phyloP scores from a whole-genome alignment of 2,113 vertebrate genomes.

The Camelus dromedarius region DNA sequence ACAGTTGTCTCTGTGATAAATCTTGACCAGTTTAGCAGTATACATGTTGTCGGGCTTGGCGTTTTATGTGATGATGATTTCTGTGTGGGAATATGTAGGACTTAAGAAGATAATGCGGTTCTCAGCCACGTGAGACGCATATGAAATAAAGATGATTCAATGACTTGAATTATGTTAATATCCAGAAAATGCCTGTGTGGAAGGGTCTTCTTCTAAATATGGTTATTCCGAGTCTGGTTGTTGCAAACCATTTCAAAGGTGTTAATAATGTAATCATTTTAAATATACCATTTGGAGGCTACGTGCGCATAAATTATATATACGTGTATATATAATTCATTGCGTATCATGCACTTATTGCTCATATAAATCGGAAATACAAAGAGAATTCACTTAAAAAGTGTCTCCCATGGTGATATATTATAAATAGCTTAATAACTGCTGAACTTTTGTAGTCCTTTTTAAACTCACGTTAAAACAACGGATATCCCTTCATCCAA shows the following conservation, averaged over 20 bases:
- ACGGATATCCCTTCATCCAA: neutral
- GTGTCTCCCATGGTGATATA: neutral
- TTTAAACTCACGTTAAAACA: slow-evolving; percentile 34
- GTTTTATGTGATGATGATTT: slow-evolving; percentile 21
- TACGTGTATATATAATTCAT: neutral
- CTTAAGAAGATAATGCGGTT: neutral
- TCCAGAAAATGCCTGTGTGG: neutral
- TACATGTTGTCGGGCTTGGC: neutral
- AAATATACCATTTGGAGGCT: neutral
- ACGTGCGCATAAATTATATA: neutral
- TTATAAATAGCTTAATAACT: neutral
- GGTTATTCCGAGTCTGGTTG: slow-evolving; percentile 44
- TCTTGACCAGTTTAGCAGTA: slow-evolving; percentile 40
- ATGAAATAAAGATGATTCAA: slow-evolving; percentile 60
- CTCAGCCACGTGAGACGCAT: neutral
- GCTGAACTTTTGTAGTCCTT: neutral
- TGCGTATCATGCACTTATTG: neutral
- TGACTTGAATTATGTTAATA: slow-evolving; percentile 38
- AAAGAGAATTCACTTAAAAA: slow-evolving; percentile 26
- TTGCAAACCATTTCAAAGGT: slow-evolving; percentile 44
- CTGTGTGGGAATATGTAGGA: slow-evolving; percentile 8
- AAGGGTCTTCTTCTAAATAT: neutral
- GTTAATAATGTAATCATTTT: slow-evolving; percentile 2
- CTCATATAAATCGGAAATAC: neutral
- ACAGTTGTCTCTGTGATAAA: slow-evolving; percentile 23